These are phyloP conservation scores for Onychorhynchus coronatus DNA, from an alignment of 2,113 vertebrate genomes.

Conservation along the genomic window DNA sequence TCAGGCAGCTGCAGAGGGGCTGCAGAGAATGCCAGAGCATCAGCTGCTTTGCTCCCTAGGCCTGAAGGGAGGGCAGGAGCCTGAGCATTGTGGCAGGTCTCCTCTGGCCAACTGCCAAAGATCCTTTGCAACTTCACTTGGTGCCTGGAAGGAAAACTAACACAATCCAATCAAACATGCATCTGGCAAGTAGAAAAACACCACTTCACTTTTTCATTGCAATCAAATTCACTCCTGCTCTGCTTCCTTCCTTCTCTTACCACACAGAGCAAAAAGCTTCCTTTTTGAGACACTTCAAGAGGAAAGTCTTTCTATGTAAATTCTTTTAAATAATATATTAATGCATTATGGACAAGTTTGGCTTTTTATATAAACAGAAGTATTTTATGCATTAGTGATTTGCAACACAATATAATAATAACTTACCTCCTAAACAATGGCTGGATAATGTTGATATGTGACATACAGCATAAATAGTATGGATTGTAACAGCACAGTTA, in stretches of 20 bases:
- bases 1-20: neutral
- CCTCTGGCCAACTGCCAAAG: neutral
- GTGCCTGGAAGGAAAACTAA: neutral
- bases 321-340: neutral
- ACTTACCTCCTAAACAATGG: neutral
- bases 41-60: neutral
- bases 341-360: neutral
- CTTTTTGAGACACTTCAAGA: neutral
- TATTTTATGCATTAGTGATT: neutral
- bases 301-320: neutral
- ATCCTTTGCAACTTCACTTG: neutral
- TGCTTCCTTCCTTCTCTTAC: neutral
- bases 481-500: neutral
- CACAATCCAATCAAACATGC: neutral
- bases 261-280: neutral
- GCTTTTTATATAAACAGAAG: neutral
- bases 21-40: neutral
- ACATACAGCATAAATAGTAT: neutral
- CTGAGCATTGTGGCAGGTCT: rapidly evolving
- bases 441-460: neutral
- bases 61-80: neutral
- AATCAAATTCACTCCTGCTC: neutral
- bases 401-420: neutral
- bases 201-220: neutral
- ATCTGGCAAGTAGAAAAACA: neutral